Percentiles rank a stretch among this genome's conserved stretches.
Conservation (phyloP, 2,888 invertebrate genomes). For the Zhuqinia jingwanae region DNA sequence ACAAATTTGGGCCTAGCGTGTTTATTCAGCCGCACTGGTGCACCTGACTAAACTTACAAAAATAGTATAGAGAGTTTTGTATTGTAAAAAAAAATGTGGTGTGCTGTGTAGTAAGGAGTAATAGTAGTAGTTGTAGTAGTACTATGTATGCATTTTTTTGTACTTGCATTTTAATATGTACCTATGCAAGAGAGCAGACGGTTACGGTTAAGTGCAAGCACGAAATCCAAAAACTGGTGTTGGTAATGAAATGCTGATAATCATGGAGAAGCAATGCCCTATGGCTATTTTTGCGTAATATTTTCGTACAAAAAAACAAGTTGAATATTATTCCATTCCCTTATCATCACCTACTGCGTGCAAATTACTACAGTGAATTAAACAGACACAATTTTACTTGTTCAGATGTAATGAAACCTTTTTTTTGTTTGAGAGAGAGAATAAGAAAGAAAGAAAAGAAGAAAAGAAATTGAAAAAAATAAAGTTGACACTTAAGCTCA, state of each 20-base stretch:
- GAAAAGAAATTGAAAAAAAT: no score
- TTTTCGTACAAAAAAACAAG: not conserved
- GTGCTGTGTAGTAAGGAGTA: no score
- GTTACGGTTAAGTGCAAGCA: conserved; percentile 34
- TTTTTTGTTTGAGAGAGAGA: no score
- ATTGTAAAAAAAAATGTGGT: not conserved
- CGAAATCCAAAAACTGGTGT: not conserved
- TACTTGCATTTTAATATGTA: not conserved
- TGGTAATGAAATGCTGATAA: conserved; percentile 3
- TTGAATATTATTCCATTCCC: not conserved
- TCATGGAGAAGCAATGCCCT: conserved; percentile 10
- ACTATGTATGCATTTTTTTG: not conserved
- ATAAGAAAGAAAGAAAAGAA: no score
- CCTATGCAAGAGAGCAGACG: not conserved
- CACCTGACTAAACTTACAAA: conserved; percentile 29
- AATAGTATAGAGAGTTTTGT: not conserved
- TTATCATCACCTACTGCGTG: not conserved
- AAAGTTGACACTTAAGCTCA: not conserved
- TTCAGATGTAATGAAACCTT: no score
- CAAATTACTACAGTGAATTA: no score
- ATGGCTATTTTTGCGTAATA: not conserved
- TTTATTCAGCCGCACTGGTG: conserved; percentile 30
- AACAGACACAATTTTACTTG: not conserved
- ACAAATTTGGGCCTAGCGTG: conserved; percentile 56
- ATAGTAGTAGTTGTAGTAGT: no score